phyloP scores from a whole-genome alignment of 2,113 vertebrate species.

The Clarias magur region DNA sequence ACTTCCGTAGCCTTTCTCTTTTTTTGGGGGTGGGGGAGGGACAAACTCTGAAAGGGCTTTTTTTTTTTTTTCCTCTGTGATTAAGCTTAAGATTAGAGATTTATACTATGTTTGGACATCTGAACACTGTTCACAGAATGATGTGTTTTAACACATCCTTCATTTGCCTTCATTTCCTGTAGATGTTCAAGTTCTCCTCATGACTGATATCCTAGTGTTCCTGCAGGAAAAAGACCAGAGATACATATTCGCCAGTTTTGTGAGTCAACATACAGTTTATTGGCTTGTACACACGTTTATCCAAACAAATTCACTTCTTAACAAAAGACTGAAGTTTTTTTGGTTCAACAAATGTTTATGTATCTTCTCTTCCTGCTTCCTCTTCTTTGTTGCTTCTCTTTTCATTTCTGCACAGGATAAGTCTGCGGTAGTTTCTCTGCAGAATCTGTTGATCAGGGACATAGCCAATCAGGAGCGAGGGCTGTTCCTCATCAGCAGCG shows the following conservation, averaged over 20 bases:
- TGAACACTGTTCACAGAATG: background rate
- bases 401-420: constrained; percentile 76
- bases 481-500: constrained; percentile 87
- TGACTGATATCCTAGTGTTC: constrained; percentile 89
- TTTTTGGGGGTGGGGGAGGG: no score
- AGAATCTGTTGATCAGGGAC: constrained; percentile 86
- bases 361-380: background rate
- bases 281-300: background rate
- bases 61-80: background rate
- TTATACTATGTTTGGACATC: background rate
- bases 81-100: background rate
- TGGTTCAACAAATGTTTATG: background rate
- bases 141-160: background rate
- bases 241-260: constrained; percentile 85
- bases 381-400: background rate
- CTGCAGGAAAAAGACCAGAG: constrained; percentile 94
- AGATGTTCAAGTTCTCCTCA: constrained; percentile 87
- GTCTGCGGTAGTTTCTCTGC: constrained; percentile 82
- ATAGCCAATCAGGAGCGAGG: constrained; percentile 94
- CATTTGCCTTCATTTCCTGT: constrained; percentile 39
- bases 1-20: background rate
- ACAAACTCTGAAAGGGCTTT: background rate
- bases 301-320: background rate
- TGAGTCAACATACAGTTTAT: constrained; percentile 63
- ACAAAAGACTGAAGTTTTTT: no score